A percentile compares a stretch with the other conserved stretches of the same genome.
Conservation (phyloP, 2,888 invertebrate species). For the Eupithecia tripunctaria region DNA sequence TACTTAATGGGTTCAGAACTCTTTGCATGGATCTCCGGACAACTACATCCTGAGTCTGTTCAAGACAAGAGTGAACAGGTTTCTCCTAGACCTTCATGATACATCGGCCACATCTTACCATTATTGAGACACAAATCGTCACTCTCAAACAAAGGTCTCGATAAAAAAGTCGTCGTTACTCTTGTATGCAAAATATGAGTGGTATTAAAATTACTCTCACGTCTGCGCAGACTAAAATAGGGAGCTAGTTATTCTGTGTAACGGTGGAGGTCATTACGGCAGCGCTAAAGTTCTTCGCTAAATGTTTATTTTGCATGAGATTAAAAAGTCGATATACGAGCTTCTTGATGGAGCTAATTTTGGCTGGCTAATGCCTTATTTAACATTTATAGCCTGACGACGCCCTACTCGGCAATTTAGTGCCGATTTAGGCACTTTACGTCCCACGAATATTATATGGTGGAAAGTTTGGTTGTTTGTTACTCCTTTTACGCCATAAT, state of each 20-base stretch:
- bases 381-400: constrained; percentile 1
- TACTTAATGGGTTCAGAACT: no score
- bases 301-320: constrained; percentile 34
- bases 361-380: constrained; percentile 14
- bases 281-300: constrained; percentile 28
- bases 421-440: constrained; percentile 3
- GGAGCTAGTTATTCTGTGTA: not conserved
- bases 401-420: constrained; percentile 7
- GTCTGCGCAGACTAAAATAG: not conserved
- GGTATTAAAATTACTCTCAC: not conserved
- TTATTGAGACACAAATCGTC: no score
- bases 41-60: no score
- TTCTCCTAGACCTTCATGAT: no score
- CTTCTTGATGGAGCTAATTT: constrained; percentile 12
- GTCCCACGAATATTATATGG: not conserved
- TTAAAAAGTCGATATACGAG: constrained; percentile 28
- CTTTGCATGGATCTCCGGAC: no score
- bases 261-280: constrained; percentile 23
- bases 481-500: not conserved
- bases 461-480: not conserved
- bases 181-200: no score
- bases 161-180: no score
- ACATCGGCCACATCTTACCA: no score
- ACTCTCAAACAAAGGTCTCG: no score
- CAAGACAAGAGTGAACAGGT: no score